Base-by-base conservation (phyloP, 2,888 invertebrate genomes). In the Hemaris fuciformis region DNA sequence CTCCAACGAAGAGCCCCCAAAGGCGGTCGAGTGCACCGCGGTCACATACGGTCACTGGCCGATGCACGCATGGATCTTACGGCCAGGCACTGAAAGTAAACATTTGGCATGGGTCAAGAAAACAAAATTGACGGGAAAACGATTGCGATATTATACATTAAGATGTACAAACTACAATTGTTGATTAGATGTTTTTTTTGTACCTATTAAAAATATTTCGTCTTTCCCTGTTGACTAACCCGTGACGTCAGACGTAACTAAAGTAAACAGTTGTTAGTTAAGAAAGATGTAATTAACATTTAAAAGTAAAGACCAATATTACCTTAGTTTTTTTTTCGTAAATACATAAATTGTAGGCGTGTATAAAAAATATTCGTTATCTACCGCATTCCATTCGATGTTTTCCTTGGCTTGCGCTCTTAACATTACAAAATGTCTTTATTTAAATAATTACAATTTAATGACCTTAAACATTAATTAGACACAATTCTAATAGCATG, bases 1-100 rank as follows among this genome's bases (percentile, higher is more conserved):
- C 1, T 38, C 34, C 43, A 46, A 46, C 13, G 6, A n/a, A 15
- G 15, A 25, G 15, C 25, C 3, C 25, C 58, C 25, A 42, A 59
- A 43, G 59, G 22, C 34, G 46, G 22, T 34, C 7, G 43, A 27
- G 45, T 46, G 15, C 23, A 46, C 13, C n/a, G 23, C 13, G 23
- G 69, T 68, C 71, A 68, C 60, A 62, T 59, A 48, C 72, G 73
- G 74, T 73, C 75, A 72, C 66, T 73, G 65, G 57, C 60, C 62
- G 62, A 57, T 38, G 23, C 46, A n/a, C 48, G 25, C 48, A 46
- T n/a, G 46, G 46, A 15, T 5, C 48, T 18, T 8, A 48, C 48
- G 27, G 27, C 6, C 46, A 13, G n/a, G 6, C 25, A 48, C 15
- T 27, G 15, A 48, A n/a, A 10, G 27, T 48, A 25, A 27, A 48